phyloP scores from a whole-genome alignment of 2,888 invertebrate genomes.

The Rapana venosa region DNA sequence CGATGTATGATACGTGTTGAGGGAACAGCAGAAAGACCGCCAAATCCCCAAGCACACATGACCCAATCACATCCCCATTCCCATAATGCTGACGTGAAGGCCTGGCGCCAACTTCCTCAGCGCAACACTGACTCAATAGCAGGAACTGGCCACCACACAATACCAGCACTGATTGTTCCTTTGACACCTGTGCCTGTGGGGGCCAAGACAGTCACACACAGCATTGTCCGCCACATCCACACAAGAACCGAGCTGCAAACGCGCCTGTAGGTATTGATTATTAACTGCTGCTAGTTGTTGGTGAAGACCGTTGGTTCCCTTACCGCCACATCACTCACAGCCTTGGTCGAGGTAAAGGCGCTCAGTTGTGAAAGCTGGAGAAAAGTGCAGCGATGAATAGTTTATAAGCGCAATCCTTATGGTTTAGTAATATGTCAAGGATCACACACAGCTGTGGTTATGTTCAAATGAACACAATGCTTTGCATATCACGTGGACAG shows the following conservation, averaged over 20 bases:
- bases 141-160: background rate
- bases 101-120: background rate
- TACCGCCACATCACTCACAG: background rate
- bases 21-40: background rate
- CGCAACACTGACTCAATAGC: background rate
- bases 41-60: background rate
- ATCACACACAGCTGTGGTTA: background rate
- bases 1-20: no score
- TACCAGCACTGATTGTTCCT: background rate
- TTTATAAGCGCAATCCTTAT: no score
- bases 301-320: background rate
- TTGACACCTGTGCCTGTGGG: background rate
- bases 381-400: background rate
- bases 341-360: background rate
- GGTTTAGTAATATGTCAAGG: background rate
- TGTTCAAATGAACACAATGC: background rate
- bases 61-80: background rate
- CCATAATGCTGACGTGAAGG: background rate
- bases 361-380: no score
- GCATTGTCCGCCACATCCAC: background rate
- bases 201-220: background rate
- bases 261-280: background rate
- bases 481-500: background rate
- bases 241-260: background rate
- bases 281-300: background rate